Evolutionary conservation across 2,888 invertebrate species (phyloP), one percentile per base, ranked within the genome.

Genomic region (Mesoligia furuncula): DNA sequence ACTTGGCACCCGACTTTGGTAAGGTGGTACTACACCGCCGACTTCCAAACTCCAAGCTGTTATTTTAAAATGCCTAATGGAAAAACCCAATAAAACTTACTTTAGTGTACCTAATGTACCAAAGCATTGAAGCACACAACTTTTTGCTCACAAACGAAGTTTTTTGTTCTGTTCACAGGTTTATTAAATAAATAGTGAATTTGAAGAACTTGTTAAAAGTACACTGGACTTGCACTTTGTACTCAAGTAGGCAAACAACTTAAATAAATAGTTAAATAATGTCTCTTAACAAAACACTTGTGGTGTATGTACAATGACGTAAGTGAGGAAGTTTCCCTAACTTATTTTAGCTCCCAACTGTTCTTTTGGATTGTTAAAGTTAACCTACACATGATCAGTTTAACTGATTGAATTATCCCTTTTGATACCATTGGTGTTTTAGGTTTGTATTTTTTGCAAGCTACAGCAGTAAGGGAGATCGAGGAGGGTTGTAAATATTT

Each of bases 181-280:
- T 59, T 59, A 20, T 59, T 59, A 20, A 72, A 72, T n/a, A 45
- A 13, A 61, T 31, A 48, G 17, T 75, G 3, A 39, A 59, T 59
- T 8, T 27, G 64, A 59, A 11, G 20, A 66, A n/a, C 48, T 67
- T 66, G 48, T 42, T 77, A 61, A 11, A 42, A 31, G 31, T 48
- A 61, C 45, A 45, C 31, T 48, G 57, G 59, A 72, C 65, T 68
- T 42, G 61, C n/a, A 77, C 61, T 78, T 78, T 57, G 31, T 42
- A 48, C 64, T 48, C n/a, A 78, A 62, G 51, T 68, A 15, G 31
- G 27, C 51, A 75, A 75, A 69, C 36, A 27, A 48, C 54, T 51
- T 9, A 64, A n/a, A n/a, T n/a, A n/a, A n/a, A 42, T 61, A 2
- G 6, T 39, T n/a, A n/a, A 67, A 61, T 71, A 78, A 48, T 61